Evolutionary conservation across 2,113 vertebrate species (phyloP).

Genomic region (Scartelaos histophorus): DNA sequence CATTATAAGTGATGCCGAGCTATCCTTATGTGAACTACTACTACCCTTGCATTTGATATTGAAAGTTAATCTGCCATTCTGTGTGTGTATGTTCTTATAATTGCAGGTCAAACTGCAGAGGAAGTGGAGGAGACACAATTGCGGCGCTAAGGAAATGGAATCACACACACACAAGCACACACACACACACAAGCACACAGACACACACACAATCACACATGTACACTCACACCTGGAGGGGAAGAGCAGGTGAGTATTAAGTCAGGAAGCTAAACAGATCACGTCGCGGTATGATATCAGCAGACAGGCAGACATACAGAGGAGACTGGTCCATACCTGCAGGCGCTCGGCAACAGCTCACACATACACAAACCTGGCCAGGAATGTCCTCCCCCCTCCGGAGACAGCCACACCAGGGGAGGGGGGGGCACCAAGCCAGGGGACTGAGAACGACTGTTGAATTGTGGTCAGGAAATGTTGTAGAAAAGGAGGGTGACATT

Average conservation of each 20-base stretch:
- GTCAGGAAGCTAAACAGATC: constrained; percentile 70
- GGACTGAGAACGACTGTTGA: constrained; percentile 1
- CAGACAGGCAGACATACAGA: constrained; percentile 73
- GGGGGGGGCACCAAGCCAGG: background rate
- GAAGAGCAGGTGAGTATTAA: constrained; percentile 71
- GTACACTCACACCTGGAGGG: constrained; percentile 41
- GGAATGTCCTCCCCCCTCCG: constrained; percentile 58
- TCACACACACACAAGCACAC: constrained; percentile 12
- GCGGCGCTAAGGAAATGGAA: constrained; percentile 60
- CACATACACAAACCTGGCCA: constrained; percentile 47
- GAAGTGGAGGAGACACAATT: constrained; percentile 58
- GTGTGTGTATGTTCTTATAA: constrained; percentile 46
- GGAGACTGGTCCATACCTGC: constrained; percentile 69
- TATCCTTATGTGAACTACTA: background rate
- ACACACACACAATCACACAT: constrained; percentile 16
- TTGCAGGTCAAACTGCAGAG: constrained; percentile 55
- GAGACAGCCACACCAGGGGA: constrained; percentile 6
- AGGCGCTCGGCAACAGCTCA: constrained; percentile 60
- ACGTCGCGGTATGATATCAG: constrained; percentile 68
- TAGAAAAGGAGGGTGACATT: background rate
- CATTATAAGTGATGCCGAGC: background rate
- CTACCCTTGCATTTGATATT: constrained; percentile 11
- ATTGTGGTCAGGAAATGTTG: background rate
- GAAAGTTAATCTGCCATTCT: constrained; percentile 36
- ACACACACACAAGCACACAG: constrained; percentile 13